Evolutionary conservation across 2,113 vertebrate genomes (phyloP), one percentile per base, ranked within the genome.

Genomic region (Passer montanus): DNA sequence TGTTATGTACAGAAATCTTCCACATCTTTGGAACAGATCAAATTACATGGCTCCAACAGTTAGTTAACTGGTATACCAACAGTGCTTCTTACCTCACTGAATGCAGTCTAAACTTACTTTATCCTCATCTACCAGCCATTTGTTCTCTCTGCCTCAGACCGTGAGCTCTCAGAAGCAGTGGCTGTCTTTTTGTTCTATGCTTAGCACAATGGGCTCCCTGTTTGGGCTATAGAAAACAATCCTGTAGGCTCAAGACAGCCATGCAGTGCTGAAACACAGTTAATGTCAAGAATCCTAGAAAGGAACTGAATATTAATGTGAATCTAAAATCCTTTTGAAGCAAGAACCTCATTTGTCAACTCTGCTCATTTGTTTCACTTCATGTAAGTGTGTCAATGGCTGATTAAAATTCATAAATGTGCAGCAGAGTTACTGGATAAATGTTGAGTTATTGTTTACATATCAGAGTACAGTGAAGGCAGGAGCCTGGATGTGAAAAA

Each of bases 371-470:
- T 95, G 55, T 89, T 95, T 93, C 84, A 75, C 90, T 91, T 94
- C 72, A 56, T 90, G 47, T 77, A 94, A 94, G 90, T 94, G 85
- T 96, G 94, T 91, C 90, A 92, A 33, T 72, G 68, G 56, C 49
- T 94, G 82, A 90, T 94, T 94, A 93, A 96, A 96, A 96, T 97
- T 96, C 88, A 95, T 92, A 93, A 90, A 93, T 77, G 73, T 94
- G 72, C 60, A 89, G 76, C 56, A 84, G 59, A 95, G 52, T 79
- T 88, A 81, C 80, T 78, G 56, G 44, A 75, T 95, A 93, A 86
- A 92, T 1, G 41, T 78, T 79, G 74, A 87, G 66, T 94, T 95
- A 91, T 72, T 96, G 80, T 95, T 96, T 96, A 84, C 79, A 49
- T 70, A 85, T 86, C 60, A 43, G 69, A 96, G 37, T 46, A 49